Evolutionary conservation across 2,113 vertebrate genomes (phyloP).

Genomic region (Prionailurus bengalensis): DNA sequence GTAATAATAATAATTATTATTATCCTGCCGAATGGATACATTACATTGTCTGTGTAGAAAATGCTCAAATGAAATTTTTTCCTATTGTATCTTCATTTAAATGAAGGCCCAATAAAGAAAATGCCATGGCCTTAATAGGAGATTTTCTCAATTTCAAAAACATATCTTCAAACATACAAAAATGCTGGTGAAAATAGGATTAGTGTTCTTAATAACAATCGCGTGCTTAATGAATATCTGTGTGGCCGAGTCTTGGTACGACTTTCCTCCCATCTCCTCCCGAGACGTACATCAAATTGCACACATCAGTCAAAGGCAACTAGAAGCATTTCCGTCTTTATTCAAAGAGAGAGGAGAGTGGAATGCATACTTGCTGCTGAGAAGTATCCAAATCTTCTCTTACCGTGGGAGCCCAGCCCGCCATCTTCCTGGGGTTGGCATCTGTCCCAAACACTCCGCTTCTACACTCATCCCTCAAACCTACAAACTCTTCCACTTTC

Average conservation of each 20-base stretch:
- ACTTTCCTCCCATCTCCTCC: background rate
- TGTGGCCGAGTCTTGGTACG: background rate
- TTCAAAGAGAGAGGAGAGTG: too few species aligned
- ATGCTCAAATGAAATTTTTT: background rate
- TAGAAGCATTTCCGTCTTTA: background rate
- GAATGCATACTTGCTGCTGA: background rate
- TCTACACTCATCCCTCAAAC: background rate
- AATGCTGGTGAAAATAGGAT: background rate
- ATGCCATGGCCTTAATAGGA: background rate
- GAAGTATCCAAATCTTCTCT: background rate
- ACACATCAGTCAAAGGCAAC: background rate
- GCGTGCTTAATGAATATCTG: background rate
- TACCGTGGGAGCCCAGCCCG: background rate
- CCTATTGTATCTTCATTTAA: background rate
- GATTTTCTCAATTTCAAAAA: conserved; percentile 11
- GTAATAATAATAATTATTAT: background rate
- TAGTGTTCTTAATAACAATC: background rate
- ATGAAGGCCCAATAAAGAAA: background rate
- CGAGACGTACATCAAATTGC: background rate
- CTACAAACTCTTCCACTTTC: too few species aligned
- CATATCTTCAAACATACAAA: background rate
- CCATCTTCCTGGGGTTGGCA: rapidly evolving
- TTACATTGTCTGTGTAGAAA: background rate
- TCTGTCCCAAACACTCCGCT: rapidly evolving
- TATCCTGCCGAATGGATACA: background rate